Conservation (phyloP, 2,113 vertebrate species). For the Ameiurus melas region DNA sequence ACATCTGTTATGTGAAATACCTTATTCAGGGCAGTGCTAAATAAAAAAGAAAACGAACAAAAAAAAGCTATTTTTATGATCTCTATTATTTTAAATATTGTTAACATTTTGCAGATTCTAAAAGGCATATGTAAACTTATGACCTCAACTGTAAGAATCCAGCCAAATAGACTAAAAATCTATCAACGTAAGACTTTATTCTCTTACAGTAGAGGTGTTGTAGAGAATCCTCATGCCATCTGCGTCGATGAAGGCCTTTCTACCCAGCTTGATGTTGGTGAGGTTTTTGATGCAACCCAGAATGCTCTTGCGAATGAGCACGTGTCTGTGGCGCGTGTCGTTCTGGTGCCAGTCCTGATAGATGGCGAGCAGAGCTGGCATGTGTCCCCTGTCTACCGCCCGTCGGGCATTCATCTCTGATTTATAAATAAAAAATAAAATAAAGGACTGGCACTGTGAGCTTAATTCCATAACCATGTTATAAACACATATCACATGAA, state of each 20-base stretch:
- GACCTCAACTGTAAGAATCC: not conserved
- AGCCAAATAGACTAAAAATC: not conserved
- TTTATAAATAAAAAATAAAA: not conserved
- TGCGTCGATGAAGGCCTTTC: conserved; percentile 89
- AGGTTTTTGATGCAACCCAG: conserved; percentile 91
- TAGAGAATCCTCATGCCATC: conserved; percentile 95
- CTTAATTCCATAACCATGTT: not conserved
- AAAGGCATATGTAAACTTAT: too few species aligned
- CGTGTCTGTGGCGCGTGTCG: conserved; percentile 88
- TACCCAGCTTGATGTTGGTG: conserved; percentile 91
- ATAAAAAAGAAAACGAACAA: too few species aligned
- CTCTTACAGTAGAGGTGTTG: conserved; percentile 86
- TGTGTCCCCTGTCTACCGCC: conserved; percentile 86
- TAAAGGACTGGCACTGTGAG: not conserved
- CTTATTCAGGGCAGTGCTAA: too few species aligned
- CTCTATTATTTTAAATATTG: too few species aligned
- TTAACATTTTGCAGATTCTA: too few species aligned
- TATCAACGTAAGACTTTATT: not conserved
- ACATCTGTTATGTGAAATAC: too few species aligned
- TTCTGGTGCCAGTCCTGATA: conserved; percentile 97
- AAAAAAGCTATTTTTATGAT: too few species aligned
- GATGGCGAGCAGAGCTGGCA: conserved; percentile 81
- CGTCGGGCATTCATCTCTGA: conserved; percentile 92
- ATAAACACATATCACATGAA: not conserved
- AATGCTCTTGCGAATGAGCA: conserved; percentile 92